Evolutionary conservation across 2,797 vertebrate species (phyloP), one percentile per base, ranked within the genome.

Genomic region (Parotocinclus haroldoi): DNA sequence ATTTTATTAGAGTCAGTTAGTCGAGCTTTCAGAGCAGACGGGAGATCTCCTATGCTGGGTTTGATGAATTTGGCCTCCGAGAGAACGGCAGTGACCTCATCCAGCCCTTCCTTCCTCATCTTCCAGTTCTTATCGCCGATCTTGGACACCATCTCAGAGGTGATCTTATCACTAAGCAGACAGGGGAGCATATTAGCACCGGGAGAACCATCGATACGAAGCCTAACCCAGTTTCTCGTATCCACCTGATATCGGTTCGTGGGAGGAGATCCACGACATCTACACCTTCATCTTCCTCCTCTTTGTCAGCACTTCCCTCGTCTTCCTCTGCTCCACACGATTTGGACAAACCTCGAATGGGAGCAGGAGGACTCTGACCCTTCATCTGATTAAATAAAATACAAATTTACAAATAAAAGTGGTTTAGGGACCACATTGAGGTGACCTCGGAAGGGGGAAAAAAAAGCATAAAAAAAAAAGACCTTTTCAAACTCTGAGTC

Each of bases 51-150:
- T 7, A 99, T 88, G 77, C 84, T 96, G 39, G 94, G 73, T 36
- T 92, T 90, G 80, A 99, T 91, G 80, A 98, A 98, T 74, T 98
- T 99, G 4, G 96, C 96, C 68, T 99, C 96, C 1, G 95, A 98
- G 80, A 99, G 90, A 61, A 99, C 88, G 50, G 90, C 88, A 1
- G 89, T 84, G 5, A 89, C 88, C 88, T 99, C 96, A 74, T 99
- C 96, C 52, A 99, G 87, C 44, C 96, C 97, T 77, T 98, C 97
- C 80, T 98, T 99, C 76, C 97, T 90, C 75, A 95, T 92, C 83
- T 99, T 99, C 97, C 97, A 99, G 84, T 98, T 98, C 84, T 98
- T 99, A 75, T 99, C 96, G 2, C 81, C 88, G 45, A 99, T 93
- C 81, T 99, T 99, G 57, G 92, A 89, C 64, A 98, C 90, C 59